Base-by-base conservation (phyloP, 2,113 vertebrate species). In the Gymnogyps californianus region DNA sequence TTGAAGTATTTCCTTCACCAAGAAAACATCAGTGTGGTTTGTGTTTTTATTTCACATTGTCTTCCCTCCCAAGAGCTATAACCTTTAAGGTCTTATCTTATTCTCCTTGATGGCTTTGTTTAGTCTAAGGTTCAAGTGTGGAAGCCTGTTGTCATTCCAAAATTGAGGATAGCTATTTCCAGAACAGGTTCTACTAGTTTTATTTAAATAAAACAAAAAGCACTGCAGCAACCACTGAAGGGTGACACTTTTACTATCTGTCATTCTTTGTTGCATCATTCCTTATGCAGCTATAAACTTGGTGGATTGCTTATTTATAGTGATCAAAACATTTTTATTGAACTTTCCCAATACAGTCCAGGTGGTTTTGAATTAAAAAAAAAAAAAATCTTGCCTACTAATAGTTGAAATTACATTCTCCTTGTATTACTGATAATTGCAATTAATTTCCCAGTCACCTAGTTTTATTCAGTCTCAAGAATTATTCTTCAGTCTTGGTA, bases 101-200 rank as follows among this genome's bases (percentile, higher is more conserved):
- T 83, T 90, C n/a, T 44, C 83, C 66, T 87, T 65, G 49, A 72
- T 87, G 58, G 29, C 87, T 89, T 95, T 90, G n/a, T 93, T 96
- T 96, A 70, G 72, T 93, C 64, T 92, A 49, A 96, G 32, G 59
- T 81, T 95, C 92, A 90, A 57, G 11, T 44, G 47, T 74, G 62
- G 86, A 97, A 94, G 65, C 52, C 49, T 95, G 36, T 74, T 93
- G 82, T 83, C 78, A 51, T 94, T 96, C 52, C 28, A 67, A 84
- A 79, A 32, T 46, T 70, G 61, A 92, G 54, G 66, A 16, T 44
- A 66, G 70, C 77, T 86, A 65, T 88, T 93, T 88, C 29, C 58
- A 32, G 66, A 87, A 93, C 95, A 76, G 49, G 95, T 95, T 96
- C 66, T 89, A 49, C 95, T 77, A 24, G 77, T 78, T 72, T 69